Percentiles rank a stretch among this genome's conserved stretches.
Evolutionary conservation across 2,797 vertebrate species (phyloP).

Genomic region (Anguilla megastoma): DNA sequence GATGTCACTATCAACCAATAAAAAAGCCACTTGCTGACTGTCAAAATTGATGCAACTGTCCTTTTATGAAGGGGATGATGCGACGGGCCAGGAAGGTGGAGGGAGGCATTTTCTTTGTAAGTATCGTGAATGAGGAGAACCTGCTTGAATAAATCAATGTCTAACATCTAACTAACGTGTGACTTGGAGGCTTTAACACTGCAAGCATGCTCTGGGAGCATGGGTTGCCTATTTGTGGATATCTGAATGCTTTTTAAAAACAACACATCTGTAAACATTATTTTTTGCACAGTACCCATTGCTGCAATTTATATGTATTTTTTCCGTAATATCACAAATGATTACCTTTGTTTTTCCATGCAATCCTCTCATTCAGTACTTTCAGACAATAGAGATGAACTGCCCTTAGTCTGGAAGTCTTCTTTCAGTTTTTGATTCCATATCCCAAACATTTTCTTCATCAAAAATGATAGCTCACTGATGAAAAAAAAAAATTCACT

Average conservation of each 20-base stretch:
- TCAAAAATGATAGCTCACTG: neutral
- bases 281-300: neutral
- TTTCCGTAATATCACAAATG: neutral
- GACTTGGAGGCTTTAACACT: neutral
- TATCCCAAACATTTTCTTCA: neutral
- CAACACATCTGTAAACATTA: constrained; percentile 29
- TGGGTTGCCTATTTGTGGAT: constrained; percentile 50
- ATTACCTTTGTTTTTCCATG: neutral
- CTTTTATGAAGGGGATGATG: constrained; percentile 73
- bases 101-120: constrained; percentile 80
- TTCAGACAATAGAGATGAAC: neutral
- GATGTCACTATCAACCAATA: neutral
- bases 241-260: constrained; percentile 3
- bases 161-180: constrained; percentile 18
- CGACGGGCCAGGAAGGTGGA: constrained; percentile 79
- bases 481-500: neutral
- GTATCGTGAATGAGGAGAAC: constrained; percentile 58
- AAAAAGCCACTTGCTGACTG: neutral
- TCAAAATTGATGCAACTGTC: constrained; percentile 61
- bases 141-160: neutral
- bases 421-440: neutral
- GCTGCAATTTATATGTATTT: neutral
- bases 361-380: neutral
- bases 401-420: neutral
- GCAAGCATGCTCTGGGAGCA: constrained; percentile 58